Conservation (phyloP, 2,797 vertebrate species). For the Amblyopsis hoosieri region DNA sequence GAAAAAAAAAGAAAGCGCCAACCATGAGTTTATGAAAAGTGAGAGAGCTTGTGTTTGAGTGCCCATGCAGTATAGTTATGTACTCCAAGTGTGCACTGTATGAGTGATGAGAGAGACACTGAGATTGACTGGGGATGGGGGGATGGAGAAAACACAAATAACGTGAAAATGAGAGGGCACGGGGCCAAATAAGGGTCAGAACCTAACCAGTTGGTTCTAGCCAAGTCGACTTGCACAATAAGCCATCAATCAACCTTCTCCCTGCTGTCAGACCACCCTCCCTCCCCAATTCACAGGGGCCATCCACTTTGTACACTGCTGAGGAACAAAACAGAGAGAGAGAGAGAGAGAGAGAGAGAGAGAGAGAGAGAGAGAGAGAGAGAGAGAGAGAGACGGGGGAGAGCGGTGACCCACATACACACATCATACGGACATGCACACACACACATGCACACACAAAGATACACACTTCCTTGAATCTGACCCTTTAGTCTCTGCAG, state of each 20-base stretch:
- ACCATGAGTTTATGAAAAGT: conserved; percentile 25
- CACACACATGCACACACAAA: not conserved
- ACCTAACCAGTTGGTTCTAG: conserved; percentile 80
- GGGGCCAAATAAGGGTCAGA: conserved; percentile 70
- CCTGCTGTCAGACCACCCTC: conserved; percentile 68
- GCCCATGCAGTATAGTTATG: not conserved
- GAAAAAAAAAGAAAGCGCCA: too few species aligned
- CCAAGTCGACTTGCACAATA: conserved; percentile 78
- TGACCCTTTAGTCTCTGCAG: conserved; percentile 42
- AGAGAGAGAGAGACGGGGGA: conserved; percentile 17
- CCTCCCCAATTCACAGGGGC: conserved; percentile 63
- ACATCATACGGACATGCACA: conserved; percentile 13
- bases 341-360: conserved; percentile 21
- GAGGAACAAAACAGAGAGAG: conserved; percentile 51
- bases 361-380: conserved; percentile 25
- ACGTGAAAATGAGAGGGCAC: conserved; percentile 49
- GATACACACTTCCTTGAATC: conserved; percentile 17
- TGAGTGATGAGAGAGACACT: conserved; percentile 13
- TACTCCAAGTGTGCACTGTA: not conserved
- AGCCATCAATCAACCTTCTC: conserved; percentile 80
- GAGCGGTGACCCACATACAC: not conserved
- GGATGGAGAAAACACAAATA: conserved; percentile 13
- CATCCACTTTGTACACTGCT: conserved; percentile 65
- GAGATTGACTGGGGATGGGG: conserved; percentile 15
- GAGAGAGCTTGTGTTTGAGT: conserved; percentile 7